These are phyloP conservation scores for Amphimedon queenslandica DNA, from an alignment of 37 sponge, comb jelly and placozoan genomes.

Conservation along the genomic window DNA sequence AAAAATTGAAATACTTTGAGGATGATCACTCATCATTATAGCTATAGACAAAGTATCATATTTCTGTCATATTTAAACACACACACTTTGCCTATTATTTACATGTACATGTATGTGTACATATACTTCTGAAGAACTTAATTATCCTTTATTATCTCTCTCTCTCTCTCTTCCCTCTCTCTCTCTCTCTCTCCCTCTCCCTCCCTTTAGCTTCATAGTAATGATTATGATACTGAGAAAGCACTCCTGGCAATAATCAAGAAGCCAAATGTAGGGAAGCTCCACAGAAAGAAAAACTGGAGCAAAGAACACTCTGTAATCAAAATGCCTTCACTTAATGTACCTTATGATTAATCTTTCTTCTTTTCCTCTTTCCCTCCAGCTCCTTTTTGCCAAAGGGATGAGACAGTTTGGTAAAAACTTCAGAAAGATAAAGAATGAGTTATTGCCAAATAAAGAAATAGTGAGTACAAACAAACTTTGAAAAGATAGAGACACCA, in stretches of 20 bases:
- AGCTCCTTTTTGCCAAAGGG: conserved; percentile 77
- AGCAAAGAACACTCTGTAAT: conserved; percentile 55
- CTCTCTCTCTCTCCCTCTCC: not conserved
- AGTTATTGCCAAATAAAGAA: conserved; percentile 47
- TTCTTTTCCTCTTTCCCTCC: conserved; percentile 1
- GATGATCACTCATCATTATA: no score
- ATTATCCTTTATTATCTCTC: not conserved
- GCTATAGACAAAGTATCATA: no score
- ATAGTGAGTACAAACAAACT: conserved; percentile 53
- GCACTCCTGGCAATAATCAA: conserved; percentile 58
- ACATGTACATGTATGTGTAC: not conserved
- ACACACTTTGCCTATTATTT: not conserved
- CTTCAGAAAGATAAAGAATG: conserved; percentile 72
- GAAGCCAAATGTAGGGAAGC: conserved; percentile 29
- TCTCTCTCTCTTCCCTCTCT: conserved; percentile 7
- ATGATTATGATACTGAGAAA: conserved; percentile 29
- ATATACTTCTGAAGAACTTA: not conserved
- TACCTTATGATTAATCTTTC: not conserved
- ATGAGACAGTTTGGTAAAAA: conserved; percentile 84
- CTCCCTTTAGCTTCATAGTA: conserved; percentile 46
- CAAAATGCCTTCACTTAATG: not conserved
- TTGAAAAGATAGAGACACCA: no score
- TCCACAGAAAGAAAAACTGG: conserved; percentile 62
- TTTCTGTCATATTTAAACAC: no score
- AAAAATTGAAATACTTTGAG: not conserved